Conservation (phyloP, 2,113 vertebrate genomes). For the Elephas maximus region DNA sequence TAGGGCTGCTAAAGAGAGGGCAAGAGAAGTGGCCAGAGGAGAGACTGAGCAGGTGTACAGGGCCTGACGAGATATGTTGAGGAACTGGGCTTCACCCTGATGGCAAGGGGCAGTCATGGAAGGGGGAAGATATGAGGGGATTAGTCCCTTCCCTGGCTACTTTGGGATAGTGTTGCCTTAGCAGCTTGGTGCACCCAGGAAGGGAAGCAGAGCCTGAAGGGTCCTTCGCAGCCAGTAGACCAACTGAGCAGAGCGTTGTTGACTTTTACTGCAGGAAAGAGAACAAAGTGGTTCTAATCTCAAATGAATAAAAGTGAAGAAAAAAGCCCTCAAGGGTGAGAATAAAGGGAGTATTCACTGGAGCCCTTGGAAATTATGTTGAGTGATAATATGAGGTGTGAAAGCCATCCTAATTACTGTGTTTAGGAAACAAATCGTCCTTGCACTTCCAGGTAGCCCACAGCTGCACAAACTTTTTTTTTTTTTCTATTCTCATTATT, state of each 20-base stretch:
- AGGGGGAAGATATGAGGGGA: too few species aligned
- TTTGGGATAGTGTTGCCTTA: too few species aligned
- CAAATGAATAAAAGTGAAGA: neutral
- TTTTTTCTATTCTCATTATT: neutral
- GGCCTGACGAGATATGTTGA: neutral
- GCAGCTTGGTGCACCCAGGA: neutral
- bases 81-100: neutral
- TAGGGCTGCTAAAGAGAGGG: neutral
- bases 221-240: neutral
- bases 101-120: neutral
- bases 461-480: conserved; percentile 18
- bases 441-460: neutral
- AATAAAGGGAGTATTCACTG: conserved; percentile 19
- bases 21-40: neutral
- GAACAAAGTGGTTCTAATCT: neutral
- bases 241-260: neutral
- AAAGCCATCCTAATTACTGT: neutral
- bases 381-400: neutral
- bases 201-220: neutral
- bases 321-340: neutral
- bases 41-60: accelerated
- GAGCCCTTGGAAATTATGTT: neutral
- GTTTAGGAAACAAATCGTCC: conserved; percentile 56
- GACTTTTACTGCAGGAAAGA: neutral
- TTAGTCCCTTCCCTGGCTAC: neutral